Conservation (phyloP, 2,113 vertebrate genomes). For the Casuarius casuarius region DNA sequence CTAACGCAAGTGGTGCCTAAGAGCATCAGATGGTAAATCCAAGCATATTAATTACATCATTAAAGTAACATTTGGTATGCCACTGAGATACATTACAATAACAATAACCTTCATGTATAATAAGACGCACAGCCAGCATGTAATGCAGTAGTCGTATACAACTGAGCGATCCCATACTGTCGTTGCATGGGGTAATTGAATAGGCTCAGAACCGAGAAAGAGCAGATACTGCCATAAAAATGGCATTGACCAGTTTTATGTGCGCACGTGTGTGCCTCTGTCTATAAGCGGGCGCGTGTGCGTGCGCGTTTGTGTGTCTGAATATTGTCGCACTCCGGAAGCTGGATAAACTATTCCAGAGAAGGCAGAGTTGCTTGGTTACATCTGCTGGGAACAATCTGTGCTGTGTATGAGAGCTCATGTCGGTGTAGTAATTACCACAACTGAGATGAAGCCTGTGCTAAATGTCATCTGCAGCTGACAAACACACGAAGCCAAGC, state of each 20-base stretch:
- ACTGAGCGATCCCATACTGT: slow-evolving; percentile 26
- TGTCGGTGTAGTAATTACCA: slow-evolving; percentile 76
- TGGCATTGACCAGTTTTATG: background rate
- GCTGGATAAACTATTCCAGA: slow-evolving; percentile 52
- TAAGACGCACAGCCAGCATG: slow-evolving; percentile 45
- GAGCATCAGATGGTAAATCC: slow-evolving; percentile 74
- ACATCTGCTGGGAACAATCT: slow-evolving; percentile 75
- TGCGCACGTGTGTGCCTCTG: background rate
- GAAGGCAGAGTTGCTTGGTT: slow-evolving; percentile 68
- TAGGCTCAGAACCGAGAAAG: slow-evolving; percentile 29
- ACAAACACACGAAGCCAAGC: slow-evolving; percentile 69
- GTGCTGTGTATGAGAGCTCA: slow-evolving; percentile 60
- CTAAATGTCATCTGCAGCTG: slow-evolving; percentile 77
- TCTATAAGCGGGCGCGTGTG: background rate
- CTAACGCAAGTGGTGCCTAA: slow-evolving; percentile 51
- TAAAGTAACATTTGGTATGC: slow-evolving; percentile 71
- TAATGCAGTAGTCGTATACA: slow-evolving; percentile 14
- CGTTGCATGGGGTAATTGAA: slow-evolving; percentile 53
- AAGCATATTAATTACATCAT: slow-evolving; percentile 78
- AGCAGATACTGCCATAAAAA: slow-evolving; percentile 44
- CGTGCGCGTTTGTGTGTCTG: background rate
- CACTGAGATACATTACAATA: slow-evolving; percentile 72
- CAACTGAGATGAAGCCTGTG: slow-evolving; percentile 76
- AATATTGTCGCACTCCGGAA: slow-evolving; percentile 41
- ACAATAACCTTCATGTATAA: slow-evolving; percentile 73